Percentiles rank a stretch among this genome's conserved stretches.
Evolutionary conservation across 2,797 vertebrate genomes (phyloP).

Genomic region (Setipinna tenuifilis): DNA sequence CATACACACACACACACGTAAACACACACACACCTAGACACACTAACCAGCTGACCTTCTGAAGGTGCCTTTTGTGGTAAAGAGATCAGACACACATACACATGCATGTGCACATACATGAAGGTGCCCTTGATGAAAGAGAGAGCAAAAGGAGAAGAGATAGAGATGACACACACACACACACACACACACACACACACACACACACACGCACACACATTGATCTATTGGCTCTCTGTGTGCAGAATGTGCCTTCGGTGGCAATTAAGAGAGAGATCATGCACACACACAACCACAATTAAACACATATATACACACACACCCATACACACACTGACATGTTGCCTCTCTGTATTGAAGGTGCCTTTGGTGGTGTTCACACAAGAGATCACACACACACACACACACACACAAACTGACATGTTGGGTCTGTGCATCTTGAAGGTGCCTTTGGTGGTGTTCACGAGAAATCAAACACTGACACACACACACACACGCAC

Average conservation of each 20-base stretch:
- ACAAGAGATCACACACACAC: neutral
- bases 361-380: neutral
- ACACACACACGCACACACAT: neutral
- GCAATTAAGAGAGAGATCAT: too few species aligned
- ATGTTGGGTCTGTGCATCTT: neutral
- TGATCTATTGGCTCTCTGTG: neutral
- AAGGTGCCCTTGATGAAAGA: too few species aligned
- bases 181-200: neutral
- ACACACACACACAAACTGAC: neutral
- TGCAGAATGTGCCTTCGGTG: neutral
- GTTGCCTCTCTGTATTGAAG: conserved; percentile 23
- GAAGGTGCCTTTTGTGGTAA: too few species aligned
- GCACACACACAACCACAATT: neutral
- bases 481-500: neutral
- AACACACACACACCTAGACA: neutral
- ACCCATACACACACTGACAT: neutral
- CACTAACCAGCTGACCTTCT: neutral
- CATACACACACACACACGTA: neutral
- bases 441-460: neutral
- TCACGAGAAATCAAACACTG: neutral
- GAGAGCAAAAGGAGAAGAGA: too few species aligned
- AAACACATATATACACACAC: too few species aligned
- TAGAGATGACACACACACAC: neutral
- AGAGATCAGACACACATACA: too few species aligned
- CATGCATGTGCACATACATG: too few species aligned